Conservation (phyloP, 2,797 vertebrate species). For the Triplophysa yarkandensis region DNA sequence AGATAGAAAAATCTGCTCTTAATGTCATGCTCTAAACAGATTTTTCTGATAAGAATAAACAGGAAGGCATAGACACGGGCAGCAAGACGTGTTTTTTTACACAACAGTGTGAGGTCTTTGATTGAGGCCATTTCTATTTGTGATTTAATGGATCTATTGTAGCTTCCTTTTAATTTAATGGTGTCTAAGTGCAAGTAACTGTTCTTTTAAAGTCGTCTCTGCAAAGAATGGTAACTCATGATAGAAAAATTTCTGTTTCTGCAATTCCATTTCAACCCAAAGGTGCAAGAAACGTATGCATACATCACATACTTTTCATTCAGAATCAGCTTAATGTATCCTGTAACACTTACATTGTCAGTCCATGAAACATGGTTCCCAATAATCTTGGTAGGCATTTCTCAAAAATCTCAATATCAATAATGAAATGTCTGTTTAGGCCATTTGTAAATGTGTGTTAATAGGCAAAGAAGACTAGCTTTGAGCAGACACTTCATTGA, state of each 20-base stretch:
- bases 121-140: background rate
- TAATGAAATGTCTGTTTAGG: background rate
- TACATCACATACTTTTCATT: background rate
- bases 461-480: constrained; percentile 9
- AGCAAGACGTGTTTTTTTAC: constrained; percentile 30
- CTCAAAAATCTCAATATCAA: background rate
- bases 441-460: background rate
- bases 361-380: background rate
- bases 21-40: background rate
- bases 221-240: background rate
- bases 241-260: background rate
- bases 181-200: background rate
- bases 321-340: background rate
- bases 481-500: constrained; percentile 9
- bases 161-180: background rate
- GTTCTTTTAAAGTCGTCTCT: background rate
- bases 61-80: constrained; percentile 7
- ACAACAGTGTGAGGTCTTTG: constrained; percentile 8
- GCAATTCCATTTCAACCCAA: background rate
- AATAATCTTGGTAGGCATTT: background rate
- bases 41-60: background rate
- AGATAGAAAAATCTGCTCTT: background rate
- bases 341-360: background rate
- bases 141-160: background rate
- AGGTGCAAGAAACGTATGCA: background rate